phyloP scores from a whole-genome alignment of 2,113 vertebrate species.

The Coturnix japonica region DNA sequence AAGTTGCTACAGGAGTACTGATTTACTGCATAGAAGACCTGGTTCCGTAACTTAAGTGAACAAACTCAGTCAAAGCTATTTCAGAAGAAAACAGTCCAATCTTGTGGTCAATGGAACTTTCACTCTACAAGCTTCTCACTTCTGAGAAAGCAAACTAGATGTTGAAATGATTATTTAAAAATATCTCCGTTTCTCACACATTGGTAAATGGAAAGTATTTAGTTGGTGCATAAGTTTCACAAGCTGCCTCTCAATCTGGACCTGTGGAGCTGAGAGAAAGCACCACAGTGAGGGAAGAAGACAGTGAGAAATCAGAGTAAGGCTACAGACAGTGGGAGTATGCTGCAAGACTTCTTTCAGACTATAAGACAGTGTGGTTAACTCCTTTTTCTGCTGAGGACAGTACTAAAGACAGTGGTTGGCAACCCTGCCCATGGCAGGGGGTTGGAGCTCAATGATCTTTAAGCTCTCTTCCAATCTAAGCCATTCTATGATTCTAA shows the following conservation, averaged over 20 bases:
- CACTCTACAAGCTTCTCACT: not conserved
- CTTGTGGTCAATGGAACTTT: slow-evolving; percentile 5
- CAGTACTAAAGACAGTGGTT: not conserved
- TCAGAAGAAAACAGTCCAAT: not conserved
- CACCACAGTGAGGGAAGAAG: not conserved
- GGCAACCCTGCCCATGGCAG: too few relatives aligned
- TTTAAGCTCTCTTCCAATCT: too few relatives aligned
- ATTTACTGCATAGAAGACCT: not conserved
- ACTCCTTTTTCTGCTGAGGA: not conserved
- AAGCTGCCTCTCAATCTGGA: slow-evolving; percentile 73
- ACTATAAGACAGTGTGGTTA: not conserved
- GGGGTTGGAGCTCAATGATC: too few relatives aligned
- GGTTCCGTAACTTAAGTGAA: not conserved
- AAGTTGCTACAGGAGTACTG: not conserved
- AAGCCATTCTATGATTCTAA: not conserved
- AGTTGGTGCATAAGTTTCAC: not conserved
- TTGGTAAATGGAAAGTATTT: slow-evolving; percentile 29
- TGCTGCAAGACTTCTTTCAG: not conserved
- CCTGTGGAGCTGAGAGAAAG: slow-evolving; percentile 37
- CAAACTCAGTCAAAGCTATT: not conserved
- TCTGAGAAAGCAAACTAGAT: slow-evolving; percentile 14
- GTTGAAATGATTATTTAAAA: slow-evolving; percentile 28
- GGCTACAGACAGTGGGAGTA: not conserved
- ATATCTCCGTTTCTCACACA: slow-evolving; percentile 2
- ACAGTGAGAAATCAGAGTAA: not conserved